Percentiles rank a stretch among this genome's conserved stretches.
Evolutionary conservation across 2,797 vertebrate species (phyloP).

Genomic region (Pantherophis vulpinus): DNA sequence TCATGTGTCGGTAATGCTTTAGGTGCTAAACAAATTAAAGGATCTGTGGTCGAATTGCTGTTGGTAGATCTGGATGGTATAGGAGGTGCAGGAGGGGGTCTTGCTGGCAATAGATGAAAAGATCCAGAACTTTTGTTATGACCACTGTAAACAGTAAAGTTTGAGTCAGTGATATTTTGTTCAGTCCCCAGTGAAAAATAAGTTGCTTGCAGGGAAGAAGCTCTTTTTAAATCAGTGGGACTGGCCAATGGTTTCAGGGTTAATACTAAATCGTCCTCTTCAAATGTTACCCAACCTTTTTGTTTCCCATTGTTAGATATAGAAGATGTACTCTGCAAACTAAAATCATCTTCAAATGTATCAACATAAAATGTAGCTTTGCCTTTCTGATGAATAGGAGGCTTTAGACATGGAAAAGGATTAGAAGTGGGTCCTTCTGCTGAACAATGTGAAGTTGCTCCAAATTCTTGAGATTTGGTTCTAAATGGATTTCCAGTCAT

Average conservation of each 20-base stretch:
- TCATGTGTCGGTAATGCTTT: slow-evolving; percentile 71
- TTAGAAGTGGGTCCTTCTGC: slow-evolving; percentile 45
- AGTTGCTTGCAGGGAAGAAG: slow-evolving; percentile 46
- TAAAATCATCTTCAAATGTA: slow-evolving; percentile 54
- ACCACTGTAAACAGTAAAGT: slow-evolving; percentile 69
- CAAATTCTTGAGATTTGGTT: slow-evolving; percentile 67
- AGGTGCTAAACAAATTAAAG: slow-evolving; percentile 65
- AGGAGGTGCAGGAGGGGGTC: slow-evolving; percentile 75
- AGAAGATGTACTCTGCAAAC: slow-evolving; percentile 52
- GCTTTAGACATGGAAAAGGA: slow-evolving; percentile 62
- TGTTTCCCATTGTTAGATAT: slow-evolving; percentile 57
- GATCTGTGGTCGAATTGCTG: slow-evolving; percentile 50
- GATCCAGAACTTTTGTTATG: slow-evolving; percentile 73
- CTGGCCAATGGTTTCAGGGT: slow-evolving; percentile 62
- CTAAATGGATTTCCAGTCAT: slow-evolving; percentile 72
- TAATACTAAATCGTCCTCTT: slow-evolving; percentile 72
- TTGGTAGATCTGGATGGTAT: slow-evolving; percentile 73
- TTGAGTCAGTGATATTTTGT: slow-evolving; percentile 64
- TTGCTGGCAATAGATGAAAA: slow-evolving; percentile 68
- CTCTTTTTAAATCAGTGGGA: slow-evolving; percentile 57
- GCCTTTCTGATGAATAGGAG: slow-evolving; percentile 47
- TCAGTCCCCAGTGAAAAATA: slow-evolving; percentile 56
- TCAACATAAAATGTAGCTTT: slow-evolving; percentile 55
- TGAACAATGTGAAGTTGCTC: slow-evolving; percentile 36
- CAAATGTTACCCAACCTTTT: slow-evolving; percentile 93